Evolutionary conservation across 2,797 vertebrate species (phyloP).

Genomic region (Malurus leucopterus): DNA sequence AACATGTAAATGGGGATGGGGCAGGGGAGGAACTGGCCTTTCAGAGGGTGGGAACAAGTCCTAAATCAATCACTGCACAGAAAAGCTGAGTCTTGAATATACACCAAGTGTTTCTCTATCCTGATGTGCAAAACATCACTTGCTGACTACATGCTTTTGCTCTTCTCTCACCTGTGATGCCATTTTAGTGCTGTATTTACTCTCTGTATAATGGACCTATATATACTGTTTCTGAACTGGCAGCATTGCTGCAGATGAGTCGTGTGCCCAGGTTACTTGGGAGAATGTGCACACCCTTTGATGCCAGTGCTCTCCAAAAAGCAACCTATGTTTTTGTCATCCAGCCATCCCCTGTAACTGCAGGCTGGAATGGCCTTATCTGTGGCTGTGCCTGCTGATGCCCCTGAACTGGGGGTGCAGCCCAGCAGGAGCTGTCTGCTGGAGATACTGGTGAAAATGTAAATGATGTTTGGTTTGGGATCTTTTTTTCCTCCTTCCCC

Average conservation of each 20-base stretch:
- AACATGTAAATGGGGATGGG: rapidly evolving
- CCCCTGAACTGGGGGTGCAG: not conserved
- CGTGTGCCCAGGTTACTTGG: rapidly evolving
- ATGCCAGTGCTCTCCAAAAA: not conserved
- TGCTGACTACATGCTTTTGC: not conserved
- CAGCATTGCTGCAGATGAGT: not conserved
- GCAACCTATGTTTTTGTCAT: not conserved
- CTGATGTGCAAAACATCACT: not conserved
- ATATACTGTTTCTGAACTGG: not conserved
- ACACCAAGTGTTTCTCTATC: not conserved
- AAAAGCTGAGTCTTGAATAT: not conserved
- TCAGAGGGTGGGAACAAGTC: not conserved
- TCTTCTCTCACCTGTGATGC: not conserved
- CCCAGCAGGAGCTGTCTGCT: not conserved
- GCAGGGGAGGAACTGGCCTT: not conserved
- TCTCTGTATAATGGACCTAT: rapidly evolving
- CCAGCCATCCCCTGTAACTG: not conserved
- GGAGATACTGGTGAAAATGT: not conserved
- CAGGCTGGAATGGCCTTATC: not conserved
- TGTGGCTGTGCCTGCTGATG: not conserved
- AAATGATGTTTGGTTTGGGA: not conserved
- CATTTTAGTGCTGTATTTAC: not conserved
- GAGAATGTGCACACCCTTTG: not conserved
- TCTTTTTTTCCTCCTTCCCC: not conserved
- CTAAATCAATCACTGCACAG: rapidly evolving